Evolutionary conservation across 92 coral and sea anemone species (phyloP), one percentile per base, ranked within the genome.

Genomic region (Siderastrea siderea): DNA sequence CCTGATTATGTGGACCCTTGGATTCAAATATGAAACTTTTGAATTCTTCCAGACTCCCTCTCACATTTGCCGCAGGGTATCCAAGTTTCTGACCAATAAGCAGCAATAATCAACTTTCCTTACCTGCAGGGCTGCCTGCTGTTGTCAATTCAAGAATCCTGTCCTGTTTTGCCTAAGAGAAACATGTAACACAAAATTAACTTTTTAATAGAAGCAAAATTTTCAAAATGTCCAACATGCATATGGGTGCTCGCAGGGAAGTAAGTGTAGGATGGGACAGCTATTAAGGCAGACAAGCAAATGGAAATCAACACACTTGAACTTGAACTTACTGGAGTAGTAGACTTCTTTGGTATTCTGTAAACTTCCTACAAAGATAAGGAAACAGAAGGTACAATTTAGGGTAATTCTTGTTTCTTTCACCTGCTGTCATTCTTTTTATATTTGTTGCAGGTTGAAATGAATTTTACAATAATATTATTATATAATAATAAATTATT

Each of bases 321-420:
- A 26, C 38, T 26, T 26, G 38, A 26, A 26, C 89, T 83, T 83
- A 94, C 97, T 77, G 94, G 95, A 51, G 90, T 89, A 1, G 93
- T 86, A 43, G 92, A 85, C 68, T 86, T 94, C 88, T 94, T 94
- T 12, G 97, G 97, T 59, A 94, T 94, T 57, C 88, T 68, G 84
- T 94, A 94, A 38, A 94, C 94, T 84, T 94, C 97, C 97, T 94
- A 57, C 38, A 71, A 70, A 78, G 4, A 66, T 3, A 77, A 83
- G 3, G 71, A 49, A 82, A 43, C 53, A 53, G 26, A 45, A 63
- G 7, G 48, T 53, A 46, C n/a, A 45, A 44, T 19, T 71, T 17
- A 13, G 47, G 7, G 7, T 6, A 66, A 66, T n/a, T 7, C 46
- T 66, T 66, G 38, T 26, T 26, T 26, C 38, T 26, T 26, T 26